Conservation (phyloP, 2,888 invertebrate genomes). For the Lepidonotus clava region DNA sequence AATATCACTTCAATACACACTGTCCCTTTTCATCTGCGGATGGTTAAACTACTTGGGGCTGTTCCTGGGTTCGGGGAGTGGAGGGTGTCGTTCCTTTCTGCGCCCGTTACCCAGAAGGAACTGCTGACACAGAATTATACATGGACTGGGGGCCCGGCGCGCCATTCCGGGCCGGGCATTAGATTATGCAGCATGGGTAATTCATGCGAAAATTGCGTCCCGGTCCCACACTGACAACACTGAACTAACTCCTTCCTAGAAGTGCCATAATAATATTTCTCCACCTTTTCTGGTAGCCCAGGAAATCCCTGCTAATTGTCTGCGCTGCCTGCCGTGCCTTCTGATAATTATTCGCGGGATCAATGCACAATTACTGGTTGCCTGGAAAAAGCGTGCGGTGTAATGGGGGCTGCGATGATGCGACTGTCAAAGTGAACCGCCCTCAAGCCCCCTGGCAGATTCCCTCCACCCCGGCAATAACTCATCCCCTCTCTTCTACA, state of each 20-base stretch:
- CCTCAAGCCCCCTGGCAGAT: not conserved
- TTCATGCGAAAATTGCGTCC: not conserved
- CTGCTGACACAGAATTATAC: constrained; percentile 5
- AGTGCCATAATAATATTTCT: no score
- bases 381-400: not conserved
- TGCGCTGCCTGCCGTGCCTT: not conserved
- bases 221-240: no score
- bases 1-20: no score
- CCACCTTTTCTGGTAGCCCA: no score
- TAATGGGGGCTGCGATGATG: constrained; percentile 1
- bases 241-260: no score
- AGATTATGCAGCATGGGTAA: constrained; percentile 1
- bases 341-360: not conserved
- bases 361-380: constrained; percentile 19
- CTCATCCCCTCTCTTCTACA: no score
- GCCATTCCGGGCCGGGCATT: not conserved
- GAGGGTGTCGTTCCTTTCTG: not conserved
- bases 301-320: not conserved
- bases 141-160: not conserved
- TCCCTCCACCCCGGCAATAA: no score
- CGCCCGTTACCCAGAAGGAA: not conserved
- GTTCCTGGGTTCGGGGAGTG: not conserved
- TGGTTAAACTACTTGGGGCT: no score
- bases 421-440: not conserved
- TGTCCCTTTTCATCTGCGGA: no score